phyloP scores from a whole-genome alignment of 1,140 invertebrate species.

The Ganaspis sp. region DNA sequence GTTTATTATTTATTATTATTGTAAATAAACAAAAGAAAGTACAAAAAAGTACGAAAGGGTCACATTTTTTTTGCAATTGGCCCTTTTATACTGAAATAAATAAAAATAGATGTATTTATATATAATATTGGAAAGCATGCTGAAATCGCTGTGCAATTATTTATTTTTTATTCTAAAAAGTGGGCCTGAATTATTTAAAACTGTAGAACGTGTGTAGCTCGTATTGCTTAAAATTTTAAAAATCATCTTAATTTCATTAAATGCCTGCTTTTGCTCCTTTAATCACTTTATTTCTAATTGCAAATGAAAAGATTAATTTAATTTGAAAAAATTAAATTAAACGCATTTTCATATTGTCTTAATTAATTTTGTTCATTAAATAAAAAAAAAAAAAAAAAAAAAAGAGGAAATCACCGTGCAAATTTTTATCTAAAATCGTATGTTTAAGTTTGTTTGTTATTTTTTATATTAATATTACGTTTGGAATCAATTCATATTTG shows the following conservation, averaged over 20 bases:
- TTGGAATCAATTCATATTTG: background rate
- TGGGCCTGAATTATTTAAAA: background rate
- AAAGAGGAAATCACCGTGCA: conserved; percentile 22
- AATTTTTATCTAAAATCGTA: background rate
- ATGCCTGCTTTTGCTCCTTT: background rate
- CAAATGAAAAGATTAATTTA: background rate
- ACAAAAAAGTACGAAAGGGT: too few relatives aligned
- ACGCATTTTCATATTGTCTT: background rate
- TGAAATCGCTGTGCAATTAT: background rate
- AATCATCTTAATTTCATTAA: background rate
- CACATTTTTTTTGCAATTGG: too few relatives aligned
- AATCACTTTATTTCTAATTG: too few relatives aligned
- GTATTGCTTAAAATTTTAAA: background rate
- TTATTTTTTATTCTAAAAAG: background rate
- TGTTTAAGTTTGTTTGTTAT: background rate
- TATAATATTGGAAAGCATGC: background rate
- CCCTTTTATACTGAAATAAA: too few relatives aligned
- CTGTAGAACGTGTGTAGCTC: conserved; percentile 27
- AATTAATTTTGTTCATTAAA: background rate
- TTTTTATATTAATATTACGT: background rate
- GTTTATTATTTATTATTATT: too few relatives aligned
- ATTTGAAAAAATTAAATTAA: background rate
- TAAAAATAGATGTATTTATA: too few relatives aligned
- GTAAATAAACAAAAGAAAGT: too few relatives aligned
- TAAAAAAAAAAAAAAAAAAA: too few relatives aligned